phyloP scores from a whole-genome alignment of 2,888 invertebrate genomes.

The Chironomus riparius region DNA sequence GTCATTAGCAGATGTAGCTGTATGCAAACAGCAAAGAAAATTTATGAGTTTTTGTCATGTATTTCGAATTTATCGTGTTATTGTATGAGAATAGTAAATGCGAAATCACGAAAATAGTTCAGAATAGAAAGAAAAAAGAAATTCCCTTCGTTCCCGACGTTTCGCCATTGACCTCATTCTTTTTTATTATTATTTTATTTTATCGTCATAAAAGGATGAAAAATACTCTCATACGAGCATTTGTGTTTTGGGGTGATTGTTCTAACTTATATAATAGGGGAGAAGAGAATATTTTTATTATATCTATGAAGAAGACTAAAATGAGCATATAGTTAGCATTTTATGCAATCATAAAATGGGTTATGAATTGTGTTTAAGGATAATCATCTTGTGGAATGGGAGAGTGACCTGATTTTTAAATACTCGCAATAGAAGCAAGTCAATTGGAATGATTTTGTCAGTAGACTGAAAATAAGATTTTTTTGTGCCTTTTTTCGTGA shows the following conservation, averaged over 20 bases:
- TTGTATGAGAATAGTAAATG: too few species aligned
- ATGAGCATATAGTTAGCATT: neutral
- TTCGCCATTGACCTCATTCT: neutral
- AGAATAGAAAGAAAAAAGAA: neutral
- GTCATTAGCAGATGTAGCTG: conserved; percentile 3
- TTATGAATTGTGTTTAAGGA: conserved; percentile 6
- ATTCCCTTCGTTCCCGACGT: neutral
- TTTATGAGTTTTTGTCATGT: conserved; percentile 13
- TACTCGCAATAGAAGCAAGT: too few species aligned
- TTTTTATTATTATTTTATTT: neutral
- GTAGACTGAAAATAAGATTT: too few species aligned
- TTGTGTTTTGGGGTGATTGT: neutral
- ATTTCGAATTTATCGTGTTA: neutral
- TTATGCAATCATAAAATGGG: neutral
- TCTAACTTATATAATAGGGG: neutral
- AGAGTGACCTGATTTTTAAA: too few species aligned
- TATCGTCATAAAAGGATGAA: too few species aligned
- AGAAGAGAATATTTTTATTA: neutral
- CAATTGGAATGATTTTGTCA: too few species aligned
- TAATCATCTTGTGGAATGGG: neutral
- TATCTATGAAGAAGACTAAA: neutral
- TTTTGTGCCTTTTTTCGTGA: too few species aligned
- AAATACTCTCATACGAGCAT: neutral
- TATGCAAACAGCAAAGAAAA: neutral
- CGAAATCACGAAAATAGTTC: neutral